Percentiles rank a stretch among this genome's conserved stretches.
These are phyloP conservation scores for Remorina albescens DNA, from an alignment of 2,797 vertebrate genomes.

Conservation along the genomic window DNA sequence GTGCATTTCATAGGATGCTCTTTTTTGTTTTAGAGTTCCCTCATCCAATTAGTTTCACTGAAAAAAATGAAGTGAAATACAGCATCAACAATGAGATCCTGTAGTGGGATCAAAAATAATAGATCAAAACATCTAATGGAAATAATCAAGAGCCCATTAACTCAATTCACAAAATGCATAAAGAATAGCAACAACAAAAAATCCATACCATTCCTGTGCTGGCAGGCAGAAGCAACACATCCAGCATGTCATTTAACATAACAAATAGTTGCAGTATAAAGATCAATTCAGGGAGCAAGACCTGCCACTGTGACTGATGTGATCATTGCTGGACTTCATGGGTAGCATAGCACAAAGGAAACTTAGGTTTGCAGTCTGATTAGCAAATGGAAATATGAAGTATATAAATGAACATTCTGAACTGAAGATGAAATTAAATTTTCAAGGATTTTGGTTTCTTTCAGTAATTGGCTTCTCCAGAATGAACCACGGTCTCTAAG, in stretches of 20 bases:
- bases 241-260: constrained; percentile 55
- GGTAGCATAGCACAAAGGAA: constrained; percentile 58
- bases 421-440: constrained; percentile 10
- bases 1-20: constrained; percentile 52
- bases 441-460: constrained; percentile 21
- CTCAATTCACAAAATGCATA: constrained; percentile 8
- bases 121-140: background rate
- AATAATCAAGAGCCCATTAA: background rate
- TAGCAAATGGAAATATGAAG: constrained; percentile 26
- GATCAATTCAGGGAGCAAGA: constrained; percentile 53
- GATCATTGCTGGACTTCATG: constrained; percentile 59
- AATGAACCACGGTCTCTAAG: constrained; percentile 37
- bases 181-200: background rate
- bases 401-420: background rate
- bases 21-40: constrained; percentile 22
- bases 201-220: constrained; percentile 10
- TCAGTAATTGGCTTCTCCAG: constrained; percentile 27
- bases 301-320: constrained; percentile 68
- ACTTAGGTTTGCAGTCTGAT: constrained; percentile 14
- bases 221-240: constrained; percentile 26
- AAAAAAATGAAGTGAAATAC: constrained; percentile 8
- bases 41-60: constrained; percentile 19
- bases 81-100: constrained; percentile 10
- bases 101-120: background rate
- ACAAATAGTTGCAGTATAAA: constrained; percentile 59